phyloP scores from a whole-genome alignment of 2,797 vertebrate species.

The Chelmon rostratus region DNA sequence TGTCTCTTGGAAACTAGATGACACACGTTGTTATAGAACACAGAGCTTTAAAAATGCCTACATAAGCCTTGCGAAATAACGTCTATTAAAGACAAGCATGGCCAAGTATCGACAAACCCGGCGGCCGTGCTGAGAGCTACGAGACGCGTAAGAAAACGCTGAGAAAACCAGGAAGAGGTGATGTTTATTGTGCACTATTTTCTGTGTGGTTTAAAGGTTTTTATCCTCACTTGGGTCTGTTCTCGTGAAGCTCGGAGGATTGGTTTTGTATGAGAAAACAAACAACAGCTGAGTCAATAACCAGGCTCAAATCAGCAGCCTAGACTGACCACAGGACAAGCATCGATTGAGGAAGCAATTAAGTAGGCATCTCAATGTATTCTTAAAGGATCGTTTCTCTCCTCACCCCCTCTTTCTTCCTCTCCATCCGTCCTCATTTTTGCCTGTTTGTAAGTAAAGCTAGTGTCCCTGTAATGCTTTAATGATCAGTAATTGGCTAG shows the following conservation, averaged over 20 bases:
- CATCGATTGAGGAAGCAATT: conserved; percentile 82
- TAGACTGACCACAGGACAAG: conserved; percentile 66
- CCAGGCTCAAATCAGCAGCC: conserved; percentile 68
- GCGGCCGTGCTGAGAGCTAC: conserved; percentile 30
- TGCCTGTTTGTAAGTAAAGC: conserved; percentile 37
- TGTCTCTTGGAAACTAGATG: conserved; percentile 45
- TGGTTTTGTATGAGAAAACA: conserved; percentile 71
- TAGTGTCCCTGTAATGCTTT: conserved; percentile 32
- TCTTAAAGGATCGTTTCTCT: conserved; percentile 65
- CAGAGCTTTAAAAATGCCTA: conserved; percentile 22
- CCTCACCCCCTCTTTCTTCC: conserved; percentile 30
- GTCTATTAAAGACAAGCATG: conserved; percentile 35
- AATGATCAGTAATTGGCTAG: conserved; percentile 57
- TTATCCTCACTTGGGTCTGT: conserved; percentile 19
- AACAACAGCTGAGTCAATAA: conserved; percentile 80
- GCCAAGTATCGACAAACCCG: conserved; percentile 51
- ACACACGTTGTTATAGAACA: conserved; percentile 26
- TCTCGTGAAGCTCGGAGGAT: conserved; percentile 54
- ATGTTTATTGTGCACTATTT: conserved; percentile 27
- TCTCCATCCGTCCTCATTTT: conserved; percentile 22
- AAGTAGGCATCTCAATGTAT: conserved; percentile 75
- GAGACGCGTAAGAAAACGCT: conserved; percentile 4
- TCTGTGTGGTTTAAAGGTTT: conserved; percentile 25
- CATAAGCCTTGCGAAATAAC: conserved; percentile 35
- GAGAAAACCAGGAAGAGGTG: conserved; percentile 29